Evolutionary conservation across 1,140 invertebrate species (phyloP), one percentile per base, ranked within the genome.

Genomic region (Drosophila lacteicornis): DNA sequence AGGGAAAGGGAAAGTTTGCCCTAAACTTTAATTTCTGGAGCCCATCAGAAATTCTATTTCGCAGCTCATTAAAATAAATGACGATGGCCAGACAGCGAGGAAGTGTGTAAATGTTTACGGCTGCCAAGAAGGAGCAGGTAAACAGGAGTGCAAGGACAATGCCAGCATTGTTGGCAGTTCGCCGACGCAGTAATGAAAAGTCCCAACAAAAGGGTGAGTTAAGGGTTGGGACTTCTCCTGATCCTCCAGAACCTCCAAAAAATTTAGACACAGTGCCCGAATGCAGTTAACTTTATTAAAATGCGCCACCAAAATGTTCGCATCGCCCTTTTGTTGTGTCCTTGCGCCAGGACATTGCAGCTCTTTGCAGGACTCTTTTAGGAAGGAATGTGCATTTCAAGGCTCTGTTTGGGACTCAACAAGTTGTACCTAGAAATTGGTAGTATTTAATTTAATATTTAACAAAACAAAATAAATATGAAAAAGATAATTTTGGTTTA

Each of bases 31-130:
- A 5, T 43, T 8, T n/a, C 42, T 4, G 3, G 13, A 19, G 11
- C 15, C 19, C 17, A 56, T 90, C 73, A 51, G 68, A 90, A 90
- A 90, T 90, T 90, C 85, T 82, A 90, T 90, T 90, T 90, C 49
- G 63, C 56, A 90, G 75, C 85, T 90, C 85, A 90, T 90, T 90
- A 90, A 90, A 90, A 82, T 90, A 90, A 90, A 90, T 90, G 85
- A 86, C 69, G 80, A 88, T 90, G 71, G 78, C 75, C 81, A 79
- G 68, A 70, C 80, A 19, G 63, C 15, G 51, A 15, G 73, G 79
- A 19, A 82, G 82, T 86, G 58, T 63, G 82, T 58, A 88, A 79
- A 80, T 80, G 43, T 75, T 80, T 63, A 86, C 74, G 55, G 65
- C 58, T 62, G 15, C 33, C 27, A 33, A 25, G 53, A 38, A 38